phyloP scores from a whole-genome alignment of 2,113 vertebrate species.

The Petaurus breviceps region DNA sequence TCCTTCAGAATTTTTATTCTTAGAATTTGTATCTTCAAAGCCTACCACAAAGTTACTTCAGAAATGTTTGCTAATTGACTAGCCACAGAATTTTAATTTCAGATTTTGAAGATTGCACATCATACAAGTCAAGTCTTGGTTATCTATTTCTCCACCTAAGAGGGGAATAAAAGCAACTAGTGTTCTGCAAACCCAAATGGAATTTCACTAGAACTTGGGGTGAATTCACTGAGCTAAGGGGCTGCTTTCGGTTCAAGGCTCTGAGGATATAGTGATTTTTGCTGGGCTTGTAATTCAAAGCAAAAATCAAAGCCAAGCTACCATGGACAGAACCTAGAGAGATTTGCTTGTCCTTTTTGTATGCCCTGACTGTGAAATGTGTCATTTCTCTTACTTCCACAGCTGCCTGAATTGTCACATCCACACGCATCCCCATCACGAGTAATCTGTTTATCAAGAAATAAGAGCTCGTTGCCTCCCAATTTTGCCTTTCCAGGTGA shows the following conservation, averaged over 20 bases:
- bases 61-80: neutral
- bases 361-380: neutral
- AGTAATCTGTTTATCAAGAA: conserved; percentile 83
- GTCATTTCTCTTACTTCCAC: conserved; percentile 65
- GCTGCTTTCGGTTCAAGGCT: conserved; percentile 17
- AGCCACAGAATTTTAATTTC: neutral
- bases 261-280: conserved; percentile 35
- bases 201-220: neutral
- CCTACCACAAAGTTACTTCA: neutral
- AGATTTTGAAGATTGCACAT: neutral
- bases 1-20: neutral
- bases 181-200: neutral
- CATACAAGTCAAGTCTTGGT: neutral
- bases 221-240: conserved; percentile 26
- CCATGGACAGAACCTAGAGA: conserved; percentile 3
- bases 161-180: neutral
- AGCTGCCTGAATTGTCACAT: conserved; percentile 75
- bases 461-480: conserved; percentile 80
- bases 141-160: neutral
- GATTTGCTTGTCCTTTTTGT: conserved; percentile 45
- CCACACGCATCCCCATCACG: conserved; percentile 62
- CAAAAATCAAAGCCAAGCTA: conserved; percentile 34
- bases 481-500: conserved; percentile 82
- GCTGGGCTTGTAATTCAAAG: conserved; percentile 40
- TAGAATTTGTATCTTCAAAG: neutral